phyloP scores from a whole-genome alignment of 2,888 invertebrate species.

The Luperina nickerlii region DNA sequence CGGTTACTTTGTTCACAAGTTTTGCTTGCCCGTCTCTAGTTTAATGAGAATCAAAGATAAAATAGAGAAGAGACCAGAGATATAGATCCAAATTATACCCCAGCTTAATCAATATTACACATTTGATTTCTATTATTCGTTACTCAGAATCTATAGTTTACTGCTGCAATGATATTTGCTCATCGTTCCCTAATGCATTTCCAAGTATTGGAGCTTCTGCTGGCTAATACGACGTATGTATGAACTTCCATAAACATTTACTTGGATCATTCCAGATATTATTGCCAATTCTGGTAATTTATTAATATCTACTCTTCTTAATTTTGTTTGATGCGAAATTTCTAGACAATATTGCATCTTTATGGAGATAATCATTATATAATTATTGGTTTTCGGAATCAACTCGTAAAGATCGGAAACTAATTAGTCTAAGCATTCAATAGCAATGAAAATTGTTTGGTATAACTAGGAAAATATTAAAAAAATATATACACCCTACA shows the following conservation, averaged over 20 bases:
- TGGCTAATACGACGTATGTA: conserved; percentile 22
- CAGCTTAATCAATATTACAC: conserved; percentile 7
- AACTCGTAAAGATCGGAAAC: not conserved
- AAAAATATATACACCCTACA: not conserved
- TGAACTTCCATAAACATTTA: conserved; percentile 50
- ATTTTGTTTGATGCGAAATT: not conserved
- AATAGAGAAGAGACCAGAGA: not conserved
- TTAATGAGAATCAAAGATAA: not conserved
- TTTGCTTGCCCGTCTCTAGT: not conserved
- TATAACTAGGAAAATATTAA: not conserved
- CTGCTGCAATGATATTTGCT: conserved; percentile 42
- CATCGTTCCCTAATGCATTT: conserved; percentile 46
- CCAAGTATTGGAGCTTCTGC: conserved; percentile 51
- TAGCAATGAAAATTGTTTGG: not conserved
- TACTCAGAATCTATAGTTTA: conserved; percentile 48
- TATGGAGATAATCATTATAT: not conserved
- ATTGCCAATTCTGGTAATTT: conserved; percentile 4
- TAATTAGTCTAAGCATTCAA: not conserved
- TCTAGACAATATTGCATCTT: not conserved
- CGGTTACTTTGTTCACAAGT: not conserved
- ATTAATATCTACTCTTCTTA: conserved; percentile 6
- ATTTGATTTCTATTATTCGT: conserved; percentile 15
- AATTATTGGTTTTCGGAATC: not conserved
- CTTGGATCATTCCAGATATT: conserved; percentile 42
- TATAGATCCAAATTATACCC: not conserved